Evolutionary conservation across 2,888 invertebrate species (phyloP).

Genomic region (Tipula lateralis): DNA sequence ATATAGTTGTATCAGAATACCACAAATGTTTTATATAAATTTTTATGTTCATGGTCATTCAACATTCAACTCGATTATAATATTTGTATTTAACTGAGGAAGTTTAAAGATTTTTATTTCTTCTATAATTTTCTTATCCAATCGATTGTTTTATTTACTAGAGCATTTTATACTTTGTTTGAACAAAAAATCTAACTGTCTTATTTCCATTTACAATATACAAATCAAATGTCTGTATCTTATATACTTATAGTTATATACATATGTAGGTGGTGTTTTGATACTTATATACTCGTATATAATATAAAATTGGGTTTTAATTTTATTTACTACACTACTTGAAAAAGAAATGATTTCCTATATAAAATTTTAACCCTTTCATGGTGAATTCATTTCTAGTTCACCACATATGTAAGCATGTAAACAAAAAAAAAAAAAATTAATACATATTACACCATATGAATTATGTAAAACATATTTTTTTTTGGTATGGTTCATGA

Average conservation of each 20-base stretch:
- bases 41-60: slow-evolving; percentile 1
- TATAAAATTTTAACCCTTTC: neutral
- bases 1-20: neutral
- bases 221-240: neutral
- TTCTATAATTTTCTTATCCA: neutral
- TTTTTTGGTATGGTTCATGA: slow-evolving; percentile 9
- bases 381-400: neutral
- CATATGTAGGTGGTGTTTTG: neutral
- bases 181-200: neutral
- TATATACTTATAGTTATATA: neutral
- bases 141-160: neutral
- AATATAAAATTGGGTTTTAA: neutral
- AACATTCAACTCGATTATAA: neutral
- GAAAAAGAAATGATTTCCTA: neutral
- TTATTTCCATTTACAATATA: neutral
- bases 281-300: neutral
- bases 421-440: neutral
- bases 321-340: neutral
- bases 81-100: neutral
- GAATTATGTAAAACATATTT: neutral
- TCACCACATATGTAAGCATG: neutral
- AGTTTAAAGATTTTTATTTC: neutral
- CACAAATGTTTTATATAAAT: neutral
- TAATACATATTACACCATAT: neutral
- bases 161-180: neutral